Evolutionary conservation across 64 coral and sea anemone species (phyloP).

Genomic region (Dendrophyllia cribrosa): DNA sequence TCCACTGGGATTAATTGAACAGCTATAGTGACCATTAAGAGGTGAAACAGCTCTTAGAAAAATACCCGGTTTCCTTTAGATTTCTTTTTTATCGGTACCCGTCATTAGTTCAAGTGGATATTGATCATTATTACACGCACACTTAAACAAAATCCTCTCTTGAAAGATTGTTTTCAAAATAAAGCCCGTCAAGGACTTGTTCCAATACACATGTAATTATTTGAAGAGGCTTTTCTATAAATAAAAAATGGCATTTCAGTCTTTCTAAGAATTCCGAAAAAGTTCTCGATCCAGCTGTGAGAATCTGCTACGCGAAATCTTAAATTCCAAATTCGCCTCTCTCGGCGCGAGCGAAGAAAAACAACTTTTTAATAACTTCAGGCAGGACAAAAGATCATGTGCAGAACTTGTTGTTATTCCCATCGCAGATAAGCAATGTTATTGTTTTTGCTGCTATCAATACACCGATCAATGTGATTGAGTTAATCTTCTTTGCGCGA

Average conservation of each 20-base stretch:
- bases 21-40: background rate
- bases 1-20: constrained; percentile 11
- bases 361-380: constrained; percentile 27
- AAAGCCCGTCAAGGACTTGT: constrained; percentile 3
- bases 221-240: constrained; percentile 18
- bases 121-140: background rate
- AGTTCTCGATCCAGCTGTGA: constrained; percentile 12
- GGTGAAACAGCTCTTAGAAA: background rate
- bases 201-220: constrained; percentile 25
- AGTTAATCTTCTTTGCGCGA: constrained; percentile 30
- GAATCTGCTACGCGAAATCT: background rate
- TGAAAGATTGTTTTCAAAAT: constrained; percentile 38
- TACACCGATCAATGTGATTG: constrained; percentile 18
- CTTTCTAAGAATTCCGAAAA: constrained; percentile 34
- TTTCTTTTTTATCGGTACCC: background rate
- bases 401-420: background rate
- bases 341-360: background rate
- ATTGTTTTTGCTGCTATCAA: constrained; percentile 34
- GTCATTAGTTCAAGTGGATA: background rate
- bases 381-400: background rate
- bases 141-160: constrained; percentile 46
- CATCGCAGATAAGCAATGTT: background rate
- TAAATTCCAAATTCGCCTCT: constrained; percentile 8
- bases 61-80: background rate
- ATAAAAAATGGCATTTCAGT: constrained; percentile 10